Conservation (phyloP, 2,888 invertebrate genomes). For the Zootermopsis nevadensis region DNA sequence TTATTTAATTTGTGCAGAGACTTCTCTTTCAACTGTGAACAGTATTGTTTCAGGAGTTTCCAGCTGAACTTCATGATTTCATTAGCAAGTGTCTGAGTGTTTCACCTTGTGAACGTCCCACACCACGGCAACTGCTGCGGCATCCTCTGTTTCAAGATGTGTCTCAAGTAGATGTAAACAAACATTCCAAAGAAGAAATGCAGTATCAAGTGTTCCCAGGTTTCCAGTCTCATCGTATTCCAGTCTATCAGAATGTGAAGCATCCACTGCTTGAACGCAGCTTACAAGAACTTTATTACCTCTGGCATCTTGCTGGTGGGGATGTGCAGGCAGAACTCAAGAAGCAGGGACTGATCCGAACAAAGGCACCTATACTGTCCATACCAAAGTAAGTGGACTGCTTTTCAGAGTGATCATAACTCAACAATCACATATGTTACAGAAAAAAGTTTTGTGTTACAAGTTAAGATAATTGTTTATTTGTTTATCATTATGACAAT, state of each 20-base stretch:
- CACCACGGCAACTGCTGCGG: slow-evolving; percentile 71
- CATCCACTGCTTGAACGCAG: slow-evolving; percentile 69
- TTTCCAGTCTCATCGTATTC: neutral
- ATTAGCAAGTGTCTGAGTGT: slow-evolving; percentile 80
- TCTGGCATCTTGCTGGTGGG: slow-evolving; percentile 97
- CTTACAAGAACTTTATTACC: slow-evolving; percentile 88
- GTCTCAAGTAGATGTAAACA: slow-evolving; percentile 52
- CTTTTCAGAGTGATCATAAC: too few species aligned
- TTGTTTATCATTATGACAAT: too few species aligned
- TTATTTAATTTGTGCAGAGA: too few species aligned
- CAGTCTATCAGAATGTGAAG: slow-evolving; percentile 52
- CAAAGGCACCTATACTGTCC: slow-evolving; percentile 81
- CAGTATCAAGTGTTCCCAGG: slow-evolving; percentile 19
- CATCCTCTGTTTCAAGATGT: slow-evolving; percentile 66
- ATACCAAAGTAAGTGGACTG: slow-evolving; percentile 65
- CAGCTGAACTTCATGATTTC: slow-evolving; percentile 70
- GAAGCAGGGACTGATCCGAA: slow-evolving; percentile 89
- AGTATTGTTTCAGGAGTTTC: slow-evolving; percentile 66
- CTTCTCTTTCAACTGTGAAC: neutral
- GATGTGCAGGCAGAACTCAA: slow-evolving; percentile 91
- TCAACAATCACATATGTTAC: too few species aligned
- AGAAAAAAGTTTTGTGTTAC: too few species aligned
- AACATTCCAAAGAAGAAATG: neutral
- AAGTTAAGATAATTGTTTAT: too few species aligned
- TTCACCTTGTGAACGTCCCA: slow-evolving; percentile 71